Conservation (phyloP, 1,140 invertebrate genomes). For the Drosophila arizonae region DNA sequence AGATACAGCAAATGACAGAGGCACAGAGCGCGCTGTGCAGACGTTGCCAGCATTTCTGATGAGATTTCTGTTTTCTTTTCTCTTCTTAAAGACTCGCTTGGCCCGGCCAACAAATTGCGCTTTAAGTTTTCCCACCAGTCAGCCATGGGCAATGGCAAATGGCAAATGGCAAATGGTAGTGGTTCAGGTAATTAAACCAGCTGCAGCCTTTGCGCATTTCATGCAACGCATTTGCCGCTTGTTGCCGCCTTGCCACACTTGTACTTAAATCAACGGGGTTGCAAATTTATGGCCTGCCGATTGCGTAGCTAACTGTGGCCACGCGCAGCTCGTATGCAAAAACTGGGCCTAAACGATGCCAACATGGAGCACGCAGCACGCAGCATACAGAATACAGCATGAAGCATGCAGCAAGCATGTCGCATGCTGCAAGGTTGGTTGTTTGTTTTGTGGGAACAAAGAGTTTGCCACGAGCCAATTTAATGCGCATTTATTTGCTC, state of each 20-base stretch:
- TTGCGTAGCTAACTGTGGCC: conserved; percentile 60
- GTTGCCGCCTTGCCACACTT: conserved; percentile 77
- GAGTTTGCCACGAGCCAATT: conserved; percentile 65
- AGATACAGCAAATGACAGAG: conserved; percentile 63
- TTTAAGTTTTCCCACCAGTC: conserved; percentile 48
- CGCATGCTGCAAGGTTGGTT: neutral
- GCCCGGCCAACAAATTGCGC: conserved; percentile 2
- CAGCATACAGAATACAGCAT: too few species aligned
- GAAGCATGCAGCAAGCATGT: neutral
- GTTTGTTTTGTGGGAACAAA: conserved; percentile 52
- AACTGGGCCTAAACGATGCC: conserved; percentile 17
- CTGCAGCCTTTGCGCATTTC: conserved; percentile 33
- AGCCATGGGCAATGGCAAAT: neutral
- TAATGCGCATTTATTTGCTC: conserved; percentile 46
- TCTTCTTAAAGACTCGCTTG: conserved; percentile 30
- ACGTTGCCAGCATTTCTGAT: conserved; percentile 54
- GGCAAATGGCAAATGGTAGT: too few species aligned
- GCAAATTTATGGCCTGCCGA: conserved; percentile 56
- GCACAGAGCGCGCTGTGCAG: conserved; percentile 42
- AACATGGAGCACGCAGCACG: too few species aligned
- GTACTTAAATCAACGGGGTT: conserved; percentile 69
- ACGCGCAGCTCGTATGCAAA: conserved; percentile 67
- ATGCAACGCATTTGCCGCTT: conserved; percentile 47
- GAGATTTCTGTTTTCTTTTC: conserved; percentile 38
- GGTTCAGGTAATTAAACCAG: conserved; percentile 63